Evolutionary conservation across 2,113 vertebrate species (phyloP).

Genomic region (Oreotrochilus melanogaster): DNA sequence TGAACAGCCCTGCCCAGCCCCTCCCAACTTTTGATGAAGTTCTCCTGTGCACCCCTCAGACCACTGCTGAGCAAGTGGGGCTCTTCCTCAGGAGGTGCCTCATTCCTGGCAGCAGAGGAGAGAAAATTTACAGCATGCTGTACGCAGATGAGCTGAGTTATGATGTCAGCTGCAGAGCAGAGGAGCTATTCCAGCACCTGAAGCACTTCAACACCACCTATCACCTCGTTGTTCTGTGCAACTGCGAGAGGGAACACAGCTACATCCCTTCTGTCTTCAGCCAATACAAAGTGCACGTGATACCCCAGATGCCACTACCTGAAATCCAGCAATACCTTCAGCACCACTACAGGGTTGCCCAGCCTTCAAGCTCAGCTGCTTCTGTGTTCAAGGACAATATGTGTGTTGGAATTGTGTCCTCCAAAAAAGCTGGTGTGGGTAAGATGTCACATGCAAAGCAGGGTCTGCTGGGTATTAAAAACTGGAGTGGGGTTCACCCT

Average conservation of each 20-base stretch:
- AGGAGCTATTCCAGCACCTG: constrained; percentile 86
- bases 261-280: constrained; percentile 93
- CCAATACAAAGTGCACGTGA: constrained; percentile 85
- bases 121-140: constrained; percentile 88
- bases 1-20: constrained; percentile 80
- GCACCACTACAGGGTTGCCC: constrained; percentile 80
- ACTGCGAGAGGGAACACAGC: constrained; percentile 86
- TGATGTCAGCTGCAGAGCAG: constrained; percentile 86
- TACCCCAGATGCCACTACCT: constrained; percentile 76
- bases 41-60: constrained; percentile 87
- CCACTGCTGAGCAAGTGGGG: constrained; percentile 86
- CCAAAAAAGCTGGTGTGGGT: constrained; percentile 92
- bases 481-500: not conserved
- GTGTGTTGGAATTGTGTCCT: constrained; percentile 89
- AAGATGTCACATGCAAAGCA: not conserved
- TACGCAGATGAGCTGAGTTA: constrained; percentile 90
- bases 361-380: constrained; percentile 75
- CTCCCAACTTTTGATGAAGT: constrained; percentile 91
- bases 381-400: constrained; percentile 82
- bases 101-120: constrained; percentile 59
- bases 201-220: constrained; percentile 78
- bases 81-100: constrained; percentile 91
- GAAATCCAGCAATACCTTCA: constrained; percentile 84
- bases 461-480: not conserved
- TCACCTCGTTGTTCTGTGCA: constrained; percentile 87